Percentiles rank a stretch among this genome's conserved stretches.
phyloP scores from a whole-genome alignment of 2,797 vertebrate species.

The Picus viridis region DNA sequence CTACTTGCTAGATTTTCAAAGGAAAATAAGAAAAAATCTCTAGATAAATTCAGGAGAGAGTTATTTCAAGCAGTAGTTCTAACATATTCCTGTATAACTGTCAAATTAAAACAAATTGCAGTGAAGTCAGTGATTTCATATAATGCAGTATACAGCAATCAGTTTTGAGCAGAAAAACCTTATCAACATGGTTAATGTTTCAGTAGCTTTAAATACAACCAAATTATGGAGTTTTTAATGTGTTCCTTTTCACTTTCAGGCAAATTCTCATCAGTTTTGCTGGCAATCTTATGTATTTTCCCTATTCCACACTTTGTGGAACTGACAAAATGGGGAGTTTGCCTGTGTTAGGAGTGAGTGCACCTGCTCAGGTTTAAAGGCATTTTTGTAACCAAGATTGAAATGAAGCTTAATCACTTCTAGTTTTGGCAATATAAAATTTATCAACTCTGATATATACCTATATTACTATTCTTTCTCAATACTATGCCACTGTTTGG shows the following conservation, averaged over 20 bases:
- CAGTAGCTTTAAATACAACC: not conserved
- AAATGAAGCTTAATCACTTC: not conserved
- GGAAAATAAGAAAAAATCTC: not conserved
- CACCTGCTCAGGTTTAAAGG: not conserved
- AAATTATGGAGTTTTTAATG: not conserved
- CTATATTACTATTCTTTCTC: not conserved
- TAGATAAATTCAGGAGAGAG: not conserved
- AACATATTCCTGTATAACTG: not conserved
- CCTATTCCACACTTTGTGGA: not conserved
- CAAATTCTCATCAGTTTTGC: not conserved
- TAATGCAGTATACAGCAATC: not conserved
- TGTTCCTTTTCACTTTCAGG: not conserved
- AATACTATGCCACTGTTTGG: not conserved
- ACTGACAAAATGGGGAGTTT: not conserved
- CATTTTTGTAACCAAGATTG: not conserved
- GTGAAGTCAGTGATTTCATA: not conserved
- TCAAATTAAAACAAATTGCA: not conserved
- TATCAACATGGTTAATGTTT: not conserved
- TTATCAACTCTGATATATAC: no score
- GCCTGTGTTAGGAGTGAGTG: not conserved
- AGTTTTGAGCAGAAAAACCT: not conserved
- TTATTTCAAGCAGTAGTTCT: not conserved
- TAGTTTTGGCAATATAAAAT: no score
- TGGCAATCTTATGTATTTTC: not conserved
- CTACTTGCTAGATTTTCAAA: not conserved